Conservation (phyloP, 2,113 vertebrate species). For the Sceloporus tristichus region DNA sequence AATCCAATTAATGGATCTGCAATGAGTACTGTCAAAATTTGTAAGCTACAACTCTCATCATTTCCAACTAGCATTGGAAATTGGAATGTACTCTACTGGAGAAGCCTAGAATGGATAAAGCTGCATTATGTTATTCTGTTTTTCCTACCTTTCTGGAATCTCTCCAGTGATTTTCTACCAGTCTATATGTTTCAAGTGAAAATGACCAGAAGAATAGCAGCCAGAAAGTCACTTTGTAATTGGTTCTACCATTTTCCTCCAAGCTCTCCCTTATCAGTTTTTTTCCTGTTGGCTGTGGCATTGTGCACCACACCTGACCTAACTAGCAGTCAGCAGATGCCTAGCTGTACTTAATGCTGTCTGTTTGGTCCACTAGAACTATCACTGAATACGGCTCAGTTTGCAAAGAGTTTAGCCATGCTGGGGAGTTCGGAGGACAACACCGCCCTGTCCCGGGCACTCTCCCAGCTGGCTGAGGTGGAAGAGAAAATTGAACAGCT, state of each 20-base stretch:
- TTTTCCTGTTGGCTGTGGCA: background rate
- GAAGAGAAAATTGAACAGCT: conserved; percentile 97
- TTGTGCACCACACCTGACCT: background rate
- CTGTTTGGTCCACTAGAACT: conserved; percentile 73
- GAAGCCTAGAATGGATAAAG: too few species aligned
- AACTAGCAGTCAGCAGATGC: fast-evolving
- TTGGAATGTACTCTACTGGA: too few species aligned
- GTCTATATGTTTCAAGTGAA: background rate
- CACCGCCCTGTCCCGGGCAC: conserved; percentile 92
- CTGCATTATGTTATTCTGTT: too few species aligned
- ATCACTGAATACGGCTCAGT: conserved; percentile 90
- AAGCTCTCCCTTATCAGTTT: background rate
- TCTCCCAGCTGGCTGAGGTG: conserved; percentile 97
- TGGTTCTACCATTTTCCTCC: too few species aligned
- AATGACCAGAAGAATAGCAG: background rate
- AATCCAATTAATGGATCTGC: background rate
- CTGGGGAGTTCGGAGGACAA: conserved; percentile 98
- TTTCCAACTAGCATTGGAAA: background rate
- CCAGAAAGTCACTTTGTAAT: too few species aligned
- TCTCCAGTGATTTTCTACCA: too few species aligned
- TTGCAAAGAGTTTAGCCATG: conserved; percentile 97
- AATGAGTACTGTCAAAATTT: too few species aligned
- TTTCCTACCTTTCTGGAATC: background rate
- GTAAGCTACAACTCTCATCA: background rate
- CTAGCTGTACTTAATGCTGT: conserved; percentile 18